Base-by-base conservation (phyloP, 2,888 invertebrate species). In the Cosmia trapezina region DNA sequence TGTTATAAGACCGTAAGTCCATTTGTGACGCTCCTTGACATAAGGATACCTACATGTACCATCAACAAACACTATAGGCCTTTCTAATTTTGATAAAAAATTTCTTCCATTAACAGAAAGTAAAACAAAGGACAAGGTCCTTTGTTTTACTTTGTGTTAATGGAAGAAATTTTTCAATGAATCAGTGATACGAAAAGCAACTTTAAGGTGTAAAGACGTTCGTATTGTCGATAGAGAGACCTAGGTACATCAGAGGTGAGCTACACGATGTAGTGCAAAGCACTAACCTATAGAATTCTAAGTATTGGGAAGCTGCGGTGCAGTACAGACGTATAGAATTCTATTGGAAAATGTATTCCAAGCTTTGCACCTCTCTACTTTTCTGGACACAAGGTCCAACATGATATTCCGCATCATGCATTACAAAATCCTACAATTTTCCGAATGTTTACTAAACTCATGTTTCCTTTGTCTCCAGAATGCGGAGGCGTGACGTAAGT, bases 401-500 rank as follows among this genome's bases (percentile, higher is more conserved):
- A 45, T 1, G 8, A 59, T 33, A 0, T 17, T 49, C 8, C 28
- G 11, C 53, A 49, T 19, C 72, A 57, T 71, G 56, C 72, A 37
- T 4, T 37, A 37, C 37, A 37, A 37, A 37, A 37, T 37, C 37
- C 37, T 37, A 37, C 37, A 37, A 37, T 22, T 60, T 22, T 41
- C 8, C 11, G 17, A 53, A 61, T 60, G n/a, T 64, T 60, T 64
- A 19, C 75, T 74, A 62, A 62, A 67, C 11, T 28, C 28, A 28
- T 41, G n/a, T 67, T 19, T 87, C 37, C 65, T 86, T 86, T 86
- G 78, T 83, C 78, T 62, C 8, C 89, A 95, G 95, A 92, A 95
- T 94, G 94, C 84, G 89, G 91, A 87, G 91, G 90, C 86, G 87
- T 81, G 85, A 88, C 57, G 86, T 87, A 33, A 88, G 80, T 65